Evolutionary conservation across 1,140 invertebrate species (phyloP), one percentile per base, ranked within the genome.

Genomic region (Drosophila nebulosa): DNA sequence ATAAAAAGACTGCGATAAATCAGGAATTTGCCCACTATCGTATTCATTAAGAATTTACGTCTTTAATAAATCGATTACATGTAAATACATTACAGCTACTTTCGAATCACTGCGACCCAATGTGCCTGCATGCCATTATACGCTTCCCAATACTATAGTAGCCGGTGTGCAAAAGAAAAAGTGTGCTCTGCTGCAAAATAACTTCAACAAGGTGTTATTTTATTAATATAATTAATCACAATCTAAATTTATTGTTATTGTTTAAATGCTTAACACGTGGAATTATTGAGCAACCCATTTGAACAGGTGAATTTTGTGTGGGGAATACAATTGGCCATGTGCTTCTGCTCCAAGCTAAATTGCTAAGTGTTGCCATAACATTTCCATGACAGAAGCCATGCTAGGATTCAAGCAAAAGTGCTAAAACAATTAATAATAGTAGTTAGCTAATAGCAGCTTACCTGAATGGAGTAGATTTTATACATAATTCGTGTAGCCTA

Each of bases 141-240:
- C 9, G n/a, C 10, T 60, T 16, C 4, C 1, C 32, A 60, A 42
- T 36, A 60, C 57, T 60, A n/a, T 1, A 22, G 36, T 60, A 16
- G 56, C 56, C 56, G 56, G 56, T 35, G 56, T 58, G 32, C 14
- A 22, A 58, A 24, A 58, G 32, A 22, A 57, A 57, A 58, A 58
- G 56, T 39, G 56, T 36, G 56, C 32, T 58, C 35, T 58, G 18
- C 32, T 16, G 1, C 2, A 21, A 2, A n/a, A 36, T 14, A 58
- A 58, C 22, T 24, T 36, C 9, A 55, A 55, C n/a, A 52, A 52
- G 52, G 52, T 55, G 52, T 7, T 10, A 10, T 10, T 30, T 6
- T 30, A 30, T 10, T 30, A 16, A 55, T 6, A 18, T 30, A 4
- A 27, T 12, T 58, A 2, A 46, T 1, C 16, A 18, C 39, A 21